Percentiles rank a stretch among this genome's conserved stretches.
Evolutionary conservation across 2,888 invertebrate genomes (phyloP).

Genomic region (Chromoteleia sp.): DNA sequence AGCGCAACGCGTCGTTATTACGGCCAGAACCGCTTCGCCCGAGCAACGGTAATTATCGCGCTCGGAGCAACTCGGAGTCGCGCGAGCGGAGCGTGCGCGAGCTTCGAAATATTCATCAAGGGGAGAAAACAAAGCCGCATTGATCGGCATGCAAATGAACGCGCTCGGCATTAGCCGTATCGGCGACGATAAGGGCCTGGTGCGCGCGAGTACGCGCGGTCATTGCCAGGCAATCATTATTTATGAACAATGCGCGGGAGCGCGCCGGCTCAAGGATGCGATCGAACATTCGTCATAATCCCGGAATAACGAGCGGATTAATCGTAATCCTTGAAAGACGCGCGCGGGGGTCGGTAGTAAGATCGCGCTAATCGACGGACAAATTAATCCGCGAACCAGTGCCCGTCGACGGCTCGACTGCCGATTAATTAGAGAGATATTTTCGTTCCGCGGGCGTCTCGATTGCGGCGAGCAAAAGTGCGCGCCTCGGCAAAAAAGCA

Average conservation of each 20-base stretch:
- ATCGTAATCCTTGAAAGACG: constrained; percentile 63
- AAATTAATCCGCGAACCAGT: constrained; percentile 50
- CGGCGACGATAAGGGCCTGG: constrained; percentile 33
- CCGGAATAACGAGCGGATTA: constrained; percentile 59
- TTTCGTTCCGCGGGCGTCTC: constrained; percentile 18
- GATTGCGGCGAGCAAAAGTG: constrained; percentile 12
- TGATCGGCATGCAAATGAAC: constrained; percentile 68
- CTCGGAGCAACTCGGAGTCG: constrained; percentile 11
- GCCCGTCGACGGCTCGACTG: constrained; percentile 39
- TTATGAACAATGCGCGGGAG: constrained; percentile 33
- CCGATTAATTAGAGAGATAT: constrained; percentile 61
- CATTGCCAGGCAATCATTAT: constrained; percentile 47
- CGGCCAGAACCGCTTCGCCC: constrained; percentile 17
- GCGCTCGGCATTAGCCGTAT: constrained; percentile 46
- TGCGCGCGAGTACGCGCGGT: constrained; percentile 20
- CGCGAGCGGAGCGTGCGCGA: constrained; percentile 22
- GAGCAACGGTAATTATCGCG: constrained; percentile 31
- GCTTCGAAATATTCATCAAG: constrained; percentile 30
- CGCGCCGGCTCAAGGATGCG: constrained; percentile 36
- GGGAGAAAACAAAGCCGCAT: constrained; percentile 57
- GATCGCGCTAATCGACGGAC: constrained; percentile 64
- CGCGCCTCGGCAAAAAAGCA: neutral
- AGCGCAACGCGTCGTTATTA: constrained; percentile 19
- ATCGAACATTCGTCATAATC: constrained; percentile 62
- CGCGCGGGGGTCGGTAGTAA: constrained; percentile 15